Evolutionary conservation across 1,140 invertebrate genomes (phyloP), one percentile per base, ranked within the genome.

Genomic region (Neocloeon triangulifer): DNA sequence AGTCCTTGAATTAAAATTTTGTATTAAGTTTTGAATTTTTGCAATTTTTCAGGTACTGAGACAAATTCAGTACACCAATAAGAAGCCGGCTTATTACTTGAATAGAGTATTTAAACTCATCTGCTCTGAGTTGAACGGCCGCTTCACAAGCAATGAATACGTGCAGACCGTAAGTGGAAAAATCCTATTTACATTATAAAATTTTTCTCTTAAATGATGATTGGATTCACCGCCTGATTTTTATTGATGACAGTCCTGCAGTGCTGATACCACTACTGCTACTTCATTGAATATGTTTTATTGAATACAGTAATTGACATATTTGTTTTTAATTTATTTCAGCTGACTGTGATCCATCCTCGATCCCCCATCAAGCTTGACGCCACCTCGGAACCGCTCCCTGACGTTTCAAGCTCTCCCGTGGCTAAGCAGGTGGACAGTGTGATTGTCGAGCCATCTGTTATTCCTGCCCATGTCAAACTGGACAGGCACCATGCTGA

Each of bases 121-220:
- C 19, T 96, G 91, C 53, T 85, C 84, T 5, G 84, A 92, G 53
- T 61, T 92, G 25, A 91, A 80, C 56, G 82, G 80, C 1, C 62
- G 86, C 13, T 92, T 91, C 54, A 76, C 77, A 32, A 91, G 81
- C 51, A 91, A 92, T 54, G 84, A 92, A 58, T 89, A 91, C 51
- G 73, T 85, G 18, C 75, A 89, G 52, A 86, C 81, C 37, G 75
- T 88, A 46, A 62, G 63, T 64, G n/a, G n/a, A n/a, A n/a, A n/a
- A n/a, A n/a, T n/a, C n/a, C n/a, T n/a, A n/a, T n/a, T n/a, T n/a
- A 8, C 22, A 29, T 29, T 29, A n/a, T 8, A 29, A n/a, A 8
- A 10, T 29, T 29, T 29, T 29, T 29, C n/a, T n/a, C n/a, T n/a
- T n/a, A n/a, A n/a, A n/a, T n/a, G n/a, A n/a, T n/a, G n/a, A n/a